phyloP scores from a whole-genome alignment of 2,113 vertebrate species.

The Ascaphus truei region DNA sequence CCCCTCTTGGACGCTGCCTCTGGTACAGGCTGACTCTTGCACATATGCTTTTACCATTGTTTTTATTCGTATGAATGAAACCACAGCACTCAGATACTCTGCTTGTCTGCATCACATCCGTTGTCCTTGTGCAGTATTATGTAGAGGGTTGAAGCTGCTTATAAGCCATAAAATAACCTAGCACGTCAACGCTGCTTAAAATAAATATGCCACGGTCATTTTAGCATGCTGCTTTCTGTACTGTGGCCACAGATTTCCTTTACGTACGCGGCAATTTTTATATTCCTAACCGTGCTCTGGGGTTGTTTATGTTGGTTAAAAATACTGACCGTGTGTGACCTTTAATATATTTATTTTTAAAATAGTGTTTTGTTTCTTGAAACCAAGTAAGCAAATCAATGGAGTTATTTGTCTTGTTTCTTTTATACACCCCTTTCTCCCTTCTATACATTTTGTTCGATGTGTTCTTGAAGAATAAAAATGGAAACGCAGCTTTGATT shows the following conservation, averaged over 20 bases:
- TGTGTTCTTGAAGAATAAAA: not conserved
- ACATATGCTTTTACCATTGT: not conserved
- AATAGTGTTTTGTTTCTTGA: not conserved
- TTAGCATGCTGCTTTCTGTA: not conserved
- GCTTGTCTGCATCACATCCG: too few relatives aligned
- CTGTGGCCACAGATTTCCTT: not conserved
- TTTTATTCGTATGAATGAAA: not conserved
- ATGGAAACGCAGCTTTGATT: not conserved
- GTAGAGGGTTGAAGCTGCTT: not conserved
- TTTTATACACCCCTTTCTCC: too few relatives aligned
- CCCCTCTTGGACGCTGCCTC: not conserved
- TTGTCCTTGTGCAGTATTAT: not conserved
- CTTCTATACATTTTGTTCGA: conserved; percentile 2
- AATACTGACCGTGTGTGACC: too few relatives aligned
- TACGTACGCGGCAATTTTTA: not conserved
- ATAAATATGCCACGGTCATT: not conserved
- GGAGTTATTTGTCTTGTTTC: not conserved
- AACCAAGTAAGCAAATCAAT: not conserved
- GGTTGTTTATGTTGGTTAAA: too few relatives aligned
- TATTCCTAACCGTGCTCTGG: not conserved
- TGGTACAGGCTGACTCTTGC: not conserved
- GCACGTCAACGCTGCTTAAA: not conserved
- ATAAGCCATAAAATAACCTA: not conserved
- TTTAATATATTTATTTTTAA: conserved; percentile 19
- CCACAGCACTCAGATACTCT: not conserved